Conservation (phyloP, 1,140 invertebrate genomes). For the Zelostemma sp. region DNA sequence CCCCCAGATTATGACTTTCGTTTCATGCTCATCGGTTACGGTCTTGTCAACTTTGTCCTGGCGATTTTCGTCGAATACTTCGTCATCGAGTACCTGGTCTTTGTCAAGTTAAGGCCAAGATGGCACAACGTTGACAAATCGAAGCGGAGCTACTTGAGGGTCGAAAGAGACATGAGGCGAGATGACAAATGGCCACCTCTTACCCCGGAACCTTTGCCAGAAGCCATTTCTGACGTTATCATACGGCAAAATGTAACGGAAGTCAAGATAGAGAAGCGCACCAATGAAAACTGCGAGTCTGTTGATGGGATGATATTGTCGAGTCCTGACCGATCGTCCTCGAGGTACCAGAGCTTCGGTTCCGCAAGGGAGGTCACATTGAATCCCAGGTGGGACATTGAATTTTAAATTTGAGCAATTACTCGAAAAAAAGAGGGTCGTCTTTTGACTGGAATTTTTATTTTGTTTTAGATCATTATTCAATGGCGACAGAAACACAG, state of each 20-base stretch:
- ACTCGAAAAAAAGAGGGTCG: no score
- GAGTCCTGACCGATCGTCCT: slow-evolving; percentile 19
- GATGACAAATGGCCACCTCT: slow-evolving; percentile 75
- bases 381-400: slow-evolving; percentile 53
- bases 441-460: no score
- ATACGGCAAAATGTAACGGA: slow-evolving; percentile 64
- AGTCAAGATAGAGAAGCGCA: slow-evolving; percentile 64
- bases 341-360: slow-evolving; percentile 49
- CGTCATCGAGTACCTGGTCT: slow-evolving; percentile 73
- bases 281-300: slow-evolving; percentile 45
- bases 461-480: slow-evolving; percentile 51
- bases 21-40: slow-evolving; percentile 70
- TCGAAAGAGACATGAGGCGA: slow-evolving; percentile 72
- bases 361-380: slow-evolving; percentile 64
- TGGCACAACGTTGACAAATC: slow-evolving; percentile 74
- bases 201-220: slow-evolving; percentile 61
- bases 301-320: slow-evolving; percentile 36
- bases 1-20: slow-evolving; percentile 63
- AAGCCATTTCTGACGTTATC: slow-evolving; percentile 55
- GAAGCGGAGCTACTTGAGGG: slow-evolving; percentile 73
- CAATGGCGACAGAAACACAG: slow-evolving; percentile 59
- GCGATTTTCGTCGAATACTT: slow-evolving; percentile 73
- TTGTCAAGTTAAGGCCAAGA: slow-evolving; percentile 70
- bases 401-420: no score
- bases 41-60: slow-evolving; percentile 70